phyloP scores from a whole-genome alignment of 2,113 vertebrate genomes.

The Sylvilagus bachmani region DNA sequence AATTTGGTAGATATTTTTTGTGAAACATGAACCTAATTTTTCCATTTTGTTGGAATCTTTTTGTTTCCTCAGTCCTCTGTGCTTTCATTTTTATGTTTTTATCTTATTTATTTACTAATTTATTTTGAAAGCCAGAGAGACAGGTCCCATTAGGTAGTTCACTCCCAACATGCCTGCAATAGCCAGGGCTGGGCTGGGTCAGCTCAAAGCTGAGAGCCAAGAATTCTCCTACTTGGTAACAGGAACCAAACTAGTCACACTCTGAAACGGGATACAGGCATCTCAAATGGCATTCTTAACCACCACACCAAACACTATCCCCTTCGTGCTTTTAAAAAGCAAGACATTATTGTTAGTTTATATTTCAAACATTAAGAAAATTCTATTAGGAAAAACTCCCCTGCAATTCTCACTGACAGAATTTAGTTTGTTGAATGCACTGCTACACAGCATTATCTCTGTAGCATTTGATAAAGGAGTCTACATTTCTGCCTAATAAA shows the following conservation, averaged over 20 bases:
- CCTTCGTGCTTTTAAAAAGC: neutral
- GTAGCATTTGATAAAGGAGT: neutral
- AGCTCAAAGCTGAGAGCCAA: too few species aligned
- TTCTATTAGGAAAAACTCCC: neutral
- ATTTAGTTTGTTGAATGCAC: neutral
- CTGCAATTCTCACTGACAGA: neutral
- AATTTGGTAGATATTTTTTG: slow-evolving; percentile 10
- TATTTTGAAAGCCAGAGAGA: too few species aligned
- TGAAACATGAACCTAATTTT: slow-evolving; percentile 20
- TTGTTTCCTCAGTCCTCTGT: neutral
- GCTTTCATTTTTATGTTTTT: neutral
- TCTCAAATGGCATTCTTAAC: too few species aligned
- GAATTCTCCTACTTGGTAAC: too few species aligned
- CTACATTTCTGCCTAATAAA: neutral
- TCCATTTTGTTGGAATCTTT: slow-evolving; percentile 14
- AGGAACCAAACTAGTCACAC: too few species aligned
- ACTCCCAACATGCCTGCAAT: too few species aligned
- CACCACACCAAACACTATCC: too few species aligned
- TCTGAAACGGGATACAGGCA: too few species aligned
- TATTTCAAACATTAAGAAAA: slow-evolving; percentile 57
- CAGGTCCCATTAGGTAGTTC: too few species aligned
- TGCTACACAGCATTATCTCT: neutral
- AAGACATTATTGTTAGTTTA: neutral
- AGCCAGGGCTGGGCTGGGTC: too few species aligned
- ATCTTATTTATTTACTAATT: too few species aligned